Base-by-base conservation (phyloP, 1,140 invertebrate genomes). In the Macrotrachela quadricornifera region DNA sequence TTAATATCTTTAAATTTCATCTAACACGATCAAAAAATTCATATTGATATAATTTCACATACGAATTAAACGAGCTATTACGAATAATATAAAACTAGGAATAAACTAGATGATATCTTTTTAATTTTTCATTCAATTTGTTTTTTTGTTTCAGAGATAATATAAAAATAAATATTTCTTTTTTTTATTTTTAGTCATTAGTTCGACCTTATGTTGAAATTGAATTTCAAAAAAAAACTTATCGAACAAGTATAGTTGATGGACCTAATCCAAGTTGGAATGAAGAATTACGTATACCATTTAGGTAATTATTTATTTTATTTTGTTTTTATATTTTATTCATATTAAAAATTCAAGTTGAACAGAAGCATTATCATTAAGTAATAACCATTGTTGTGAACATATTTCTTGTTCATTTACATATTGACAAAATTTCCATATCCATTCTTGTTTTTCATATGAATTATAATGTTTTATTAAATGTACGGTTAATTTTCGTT, bases 211-310 rank as follows among this genome's bases (percentile, higher is more conserved):
- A 79, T 68, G 72, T 83, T 14, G 76, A 79, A 60, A 73, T 80
- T 1, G 75, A 74, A 59, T 82, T 81, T 61, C 78, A 81, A 57
- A 71, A 75, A 49, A 69, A 73, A 30, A 70, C 69, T 39, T 63
- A 69, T 12, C 65, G 75, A 55, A 83, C 80, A 6, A 72, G 71
- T 36, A 73, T 77, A 8, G 76, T 75, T n/a, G 73, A 79, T 56
- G 81, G 82, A 12, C 73, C 77, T 10, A 80, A 82, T 71, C 81
- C 82, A 17, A 79, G 77, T 15, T 85, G 82, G 80, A 84, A 85
- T 70, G 78, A 84, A 65, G 76, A 81, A 60, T 64, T 85, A 13
- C 66, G 71, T 49, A 66, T 85, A 46, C 71, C 74, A 43, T 66
- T 82, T 50, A 74, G 68, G 77, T 79, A 68, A 62, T 59, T 36